These are phyloP conservation scores for Trichonephila clavata DNA, from an alignment of 1,140 invertebrate species.

Conservation along the genomic window DNA sequence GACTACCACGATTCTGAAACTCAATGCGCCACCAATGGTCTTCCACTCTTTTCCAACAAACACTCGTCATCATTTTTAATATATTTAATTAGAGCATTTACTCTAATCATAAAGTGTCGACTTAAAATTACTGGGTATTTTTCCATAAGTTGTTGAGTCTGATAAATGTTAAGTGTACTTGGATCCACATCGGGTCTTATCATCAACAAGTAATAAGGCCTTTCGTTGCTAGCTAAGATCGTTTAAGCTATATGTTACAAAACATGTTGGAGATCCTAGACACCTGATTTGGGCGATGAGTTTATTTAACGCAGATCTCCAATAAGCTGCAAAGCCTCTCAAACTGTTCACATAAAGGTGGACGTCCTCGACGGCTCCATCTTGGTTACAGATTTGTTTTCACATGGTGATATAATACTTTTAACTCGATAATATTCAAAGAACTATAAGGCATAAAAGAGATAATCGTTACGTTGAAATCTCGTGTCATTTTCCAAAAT, in stretches of 20 bases:
- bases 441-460: slow-evolving; percentile 81
- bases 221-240: slow-evolving; percentile 71
- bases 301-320: slow-evolving; percentile 53
- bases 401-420: slow-evolving; percentile 41
- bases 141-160: no score
- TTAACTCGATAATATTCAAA: slow-evolving; percentile 63
- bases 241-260: slow-evolving; percentile 68
- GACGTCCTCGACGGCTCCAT: slow-evolving; percentile 27
- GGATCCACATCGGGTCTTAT: background rate
- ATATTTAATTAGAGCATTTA: slow-evolving; percentile 40
- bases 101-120: background rate
- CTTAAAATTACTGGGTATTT: background rate
- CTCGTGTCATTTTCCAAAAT: slow-evolving; percentile 79
- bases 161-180: background rate
- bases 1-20: slow-evolving; percentile 82
- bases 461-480: slow-evolving; percentile 81
- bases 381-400: slow-evolving; percentile 35
- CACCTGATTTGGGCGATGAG: slow-evolving; percentile 67
- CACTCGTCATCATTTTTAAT: slow-evolving; percentile 46
- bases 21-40: slow-evolving; percentile 80
- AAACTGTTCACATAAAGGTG: slow-evolving; percentile 57
- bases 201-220: slow-evolving; percentile 62
- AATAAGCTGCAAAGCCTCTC: slow-evolving; percentile 73
- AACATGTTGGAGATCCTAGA: slow-evolving; percentile 1
- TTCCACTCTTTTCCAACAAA: slow-evolving; percentile 69